Base-by-base conservation (phyloP, 2,888 invertebrate genomes). In the Elysia crispata region DNA sequence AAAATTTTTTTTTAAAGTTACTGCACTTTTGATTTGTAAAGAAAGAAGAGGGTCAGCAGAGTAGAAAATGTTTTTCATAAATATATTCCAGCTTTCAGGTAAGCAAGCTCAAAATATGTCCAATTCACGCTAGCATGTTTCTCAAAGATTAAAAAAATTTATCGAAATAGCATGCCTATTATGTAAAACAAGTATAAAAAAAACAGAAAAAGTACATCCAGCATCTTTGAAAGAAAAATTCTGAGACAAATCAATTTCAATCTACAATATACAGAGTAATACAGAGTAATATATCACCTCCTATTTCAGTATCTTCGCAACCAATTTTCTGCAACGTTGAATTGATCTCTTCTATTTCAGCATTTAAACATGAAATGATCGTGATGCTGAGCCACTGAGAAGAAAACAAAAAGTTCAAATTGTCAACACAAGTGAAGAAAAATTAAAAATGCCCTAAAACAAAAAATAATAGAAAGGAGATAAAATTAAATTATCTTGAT, bases 301-400 rank as follows among this genome's bases (percentile, higher is more conserved):
- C 91, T 92, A 92, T 91, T 77, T 91, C 90, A 67, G 90, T 89
- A 77, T 92, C 92, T 28, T 92, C 91, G 76, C 89, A 91, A 0
- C 96, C 96, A 80, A 95, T 95, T 84, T 94, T 94, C 79, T 94
- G 94, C 84, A 97, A 94, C 15, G 94, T 94, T 67, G 94, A 94
- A 91, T 97, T 96, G 57, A 95, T 94, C 76, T 93, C 93, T 82
- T 94, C 94, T 87, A 97, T 95, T 93, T 97, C 96, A 72, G 93
- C 93, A 33, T 95, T 95, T 76, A 98, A 92, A 41, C 96, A 94
- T 89, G 94, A 94, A 81, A 97, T 93, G 84, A 98, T 95, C 3
- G 97, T 97, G 86, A 95, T 94, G 81, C 96, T 96, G 84, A 97
- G 94, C 97, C 97, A 97, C 96, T 96, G 92, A 75, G 93, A 86